These are phyloP conservation scores for Xiphophorus couchianus DNA, from an alignment of 2,113 vertebrate genomes.

Conservation along the genomic window DNA sequence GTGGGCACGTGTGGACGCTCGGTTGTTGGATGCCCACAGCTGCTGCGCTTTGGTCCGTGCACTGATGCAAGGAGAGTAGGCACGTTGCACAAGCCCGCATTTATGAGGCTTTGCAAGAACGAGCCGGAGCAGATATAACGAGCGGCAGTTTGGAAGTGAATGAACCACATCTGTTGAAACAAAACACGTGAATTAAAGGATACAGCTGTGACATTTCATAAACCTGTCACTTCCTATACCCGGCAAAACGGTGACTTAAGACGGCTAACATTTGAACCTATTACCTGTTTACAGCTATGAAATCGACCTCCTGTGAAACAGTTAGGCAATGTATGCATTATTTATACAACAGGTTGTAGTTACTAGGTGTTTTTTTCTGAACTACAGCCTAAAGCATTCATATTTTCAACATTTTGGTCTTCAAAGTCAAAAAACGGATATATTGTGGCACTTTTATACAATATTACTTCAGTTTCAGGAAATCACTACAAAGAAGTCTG, in stretches of 20 bases:
- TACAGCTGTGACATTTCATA: constrained; percentile 8
- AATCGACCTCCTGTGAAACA: constrained; percentile 18
- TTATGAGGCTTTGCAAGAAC: constrained; percentile 24
- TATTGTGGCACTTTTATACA: not conserved
- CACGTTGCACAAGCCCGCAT: constrained; percentile 16
- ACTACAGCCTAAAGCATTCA: not conserved
- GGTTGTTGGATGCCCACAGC: not conserved
- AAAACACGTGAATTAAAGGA: constrained; percentile 28
- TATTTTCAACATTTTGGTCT: not conserved
- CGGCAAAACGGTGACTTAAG: constrained; percentile 1
- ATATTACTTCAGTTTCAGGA: not conserved
- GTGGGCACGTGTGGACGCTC: not conserved
- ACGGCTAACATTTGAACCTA: not conserved
- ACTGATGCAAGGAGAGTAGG: constrained; percentile 3
- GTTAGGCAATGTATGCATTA: not conserved
- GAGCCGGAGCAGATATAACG: constrained; percentile 13
- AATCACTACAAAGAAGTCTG: too few relatives aligned
- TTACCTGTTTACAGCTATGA: constrained; percentile 11
- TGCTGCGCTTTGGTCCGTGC: constrained; percentile 5
- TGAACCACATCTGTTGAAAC: constrained; percentile 39
- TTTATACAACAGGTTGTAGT: not conserved
- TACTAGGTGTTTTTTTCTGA: not conserved
- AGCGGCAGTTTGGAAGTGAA: constrained; percentile 7
- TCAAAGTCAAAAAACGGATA: not conserved
- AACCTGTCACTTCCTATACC: constrained; percentile 21